Base-by-base conservation (phyloP, 2,888 invertebrate species). In the Erebia ligea region DNA sequence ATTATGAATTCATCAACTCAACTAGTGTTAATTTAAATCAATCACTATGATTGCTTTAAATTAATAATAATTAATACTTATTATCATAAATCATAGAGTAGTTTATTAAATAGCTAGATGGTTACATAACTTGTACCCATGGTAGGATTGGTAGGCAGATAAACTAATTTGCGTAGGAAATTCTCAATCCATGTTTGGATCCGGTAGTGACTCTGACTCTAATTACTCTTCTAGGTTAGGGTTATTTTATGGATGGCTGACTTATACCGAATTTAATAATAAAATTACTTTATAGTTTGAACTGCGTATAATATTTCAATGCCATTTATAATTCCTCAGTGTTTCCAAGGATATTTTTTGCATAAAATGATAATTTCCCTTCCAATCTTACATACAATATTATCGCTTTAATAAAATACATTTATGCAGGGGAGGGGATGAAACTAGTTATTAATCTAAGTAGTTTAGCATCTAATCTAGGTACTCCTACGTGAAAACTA, bases 381-480 rank as follows among this genome's bases (percentile, higher is more conserved):
- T 48, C 19, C 48, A 45, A 62, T 62, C 45, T 62, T 0, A 45
- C 61, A 21, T 21, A 45, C 21, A 19, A 19, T 62, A 62, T n/a
- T 10, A 42, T 9, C 0, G 19, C 19, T 62, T 48, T 21, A 8
- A 62, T 62, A 45, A 45, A 21, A 48, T 17, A 42, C 10, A 19
- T 42, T 19, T 62, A 62, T 48, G 62, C 1, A 19, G 21, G 15
- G 17, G 19, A 54, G 19, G 17, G 15, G 40, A 57, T 66, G 13
- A 66, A 56, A 42, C 42, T 15, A 42, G 56, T 15, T 17, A 42
- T n/a, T 57, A 40, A 66, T 66, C 56, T 56, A 17, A 66, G 48
- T 21, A 48, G 62, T 15, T 25, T 9, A 15, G 21, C 21, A 62
- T 45, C 13, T 48, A 62, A 62, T 62, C 62, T 48, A 62, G 62